Conservation (phyloP, 1,140 invertebrate species). For the Neodiprion virginianus region DNA sequence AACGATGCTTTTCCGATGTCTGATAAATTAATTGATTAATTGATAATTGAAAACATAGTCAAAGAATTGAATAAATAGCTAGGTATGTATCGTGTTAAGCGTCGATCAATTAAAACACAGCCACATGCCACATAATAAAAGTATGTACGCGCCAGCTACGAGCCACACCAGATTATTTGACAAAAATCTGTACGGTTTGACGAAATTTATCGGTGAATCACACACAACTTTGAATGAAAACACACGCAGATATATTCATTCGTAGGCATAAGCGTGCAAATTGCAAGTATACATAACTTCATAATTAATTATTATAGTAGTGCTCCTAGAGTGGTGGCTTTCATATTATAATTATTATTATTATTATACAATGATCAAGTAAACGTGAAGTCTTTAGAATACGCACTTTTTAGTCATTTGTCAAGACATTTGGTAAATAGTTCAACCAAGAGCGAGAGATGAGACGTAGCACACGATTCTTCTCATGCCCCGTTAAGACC, state of each 20-base stretch:
- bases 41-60: too few relatives aligned
- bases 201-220: neutral
- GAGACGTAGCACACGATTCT: neutral
- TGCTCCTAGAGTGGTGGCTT: conserved; percentile 47
- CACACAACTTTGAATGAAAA: conserved; percentile 20
- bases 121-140: neutral
- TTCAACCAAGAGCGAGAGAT: neutral
- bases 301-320: conserved; percentile 54
- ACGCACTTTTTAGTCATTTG: conserved; percentile 50
- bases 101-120: too few relatives aligned
- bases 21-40: neutral
- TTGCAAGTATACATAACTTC: conserved; percentile 50
- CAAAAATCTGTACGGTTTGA: neutral
- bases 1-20: conserved; percentile 48
- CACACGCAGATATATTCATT: conserved; percentile 48
- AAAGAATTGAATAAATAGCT: neutral
- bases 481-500: neutral
- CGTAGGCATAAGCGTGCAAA: conserved; percentile 52
- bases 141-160: neutral
- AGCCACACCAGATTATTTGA: neutral
- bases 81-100: neutral
- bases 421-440: conserved; percentile 36
- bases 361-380: conserved; percentile 9
- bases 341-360: conserved; percentile 33
- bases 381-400: conserved; percentile 19